These are phyloP conservation scores for Cinclus cinclus DNA, from an alignment of 2,113 vertebrate species.

Conservation along the genomic window DNA sequence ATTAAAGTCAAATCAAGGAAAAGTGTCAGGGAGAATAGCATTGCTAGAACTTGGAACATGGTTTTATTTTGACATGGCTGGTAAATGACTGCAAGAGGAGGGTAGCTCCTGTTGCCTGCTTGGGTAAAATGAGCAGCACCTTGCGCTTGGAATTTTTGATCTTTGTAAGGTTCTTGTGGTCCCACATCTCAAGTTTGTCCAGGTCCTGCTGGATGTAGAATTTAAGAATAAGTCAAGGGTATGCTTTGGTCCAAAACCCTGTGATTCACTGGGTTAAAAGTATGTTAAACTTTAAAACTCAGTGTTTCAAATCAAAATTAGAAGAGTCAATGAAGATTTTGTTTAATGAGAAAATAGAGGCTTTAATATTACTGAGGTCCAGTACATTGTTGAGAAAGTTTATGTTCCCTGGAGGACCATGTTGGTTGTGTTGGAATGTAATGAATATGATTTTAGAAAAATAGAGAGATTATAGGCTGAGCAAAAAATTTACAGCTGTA, in stretches of 20 bases:
- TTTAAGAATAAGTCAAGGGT: not conserved
- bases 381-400: not conserved
- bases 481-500: not conserved
- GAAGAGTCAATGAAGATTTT: not conserved
- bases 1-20: not conserved
- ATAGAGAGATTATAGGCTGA: not conserved
- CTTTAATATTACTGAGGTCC: not conserved
- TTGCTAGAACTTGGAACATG: not conserved
- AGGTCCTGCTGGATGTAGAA: not conserved
- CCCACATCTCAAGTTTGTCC: not conserved
- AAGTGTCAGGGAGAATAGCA: not conserved
- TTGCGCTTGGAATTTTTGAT: not conserved
- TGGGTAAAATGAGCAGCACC: not conserved
- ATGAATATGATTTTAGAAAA: not conserved
- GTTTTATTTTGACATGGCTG: not conserved
- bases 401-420: not conserved
- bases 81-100: not conserved
- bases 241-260: not conserved
- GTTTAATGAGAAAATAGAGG: not conserved
- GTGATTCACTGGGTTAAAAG: not conserved
- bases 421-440: not conserved
- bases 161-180: not conserved
- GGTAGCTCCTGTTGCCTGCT: not conserved
- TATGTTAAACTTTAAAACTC: not conserved
- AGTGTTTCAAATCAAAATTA: not conserved